A percentile compares a stretch with the other conserved stretches of the same genome.
These are phyloP conservation scores for Cryptoprocta ferox DNA, from an alignment of 2,797 vertebrate genomes.

Conservation along the genomic window DNA sequence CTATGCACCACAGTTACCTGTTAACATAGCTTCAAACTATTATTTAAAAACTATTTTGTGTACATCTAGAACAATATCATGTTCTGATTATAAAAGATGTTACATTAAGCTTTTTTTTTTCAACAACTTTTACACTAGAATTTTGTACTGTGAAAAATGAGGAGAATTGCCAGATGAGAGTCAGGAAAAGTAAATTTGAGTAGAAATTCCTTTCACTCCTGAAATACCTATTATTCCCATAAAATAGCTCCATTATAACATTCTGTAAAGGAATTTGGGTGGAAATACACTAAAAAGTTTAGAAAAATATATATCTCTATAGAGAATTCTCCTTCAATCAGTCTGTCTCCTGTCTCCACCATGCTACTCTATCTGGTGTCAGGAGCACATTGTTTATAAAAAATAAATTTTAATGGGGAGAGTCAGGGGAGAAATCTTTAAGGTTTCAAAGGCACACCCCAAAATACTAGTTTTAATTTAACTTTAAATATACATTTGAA, in stretches of 20 bases:
- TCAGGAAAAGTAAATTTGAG: conserved; percentile 27
- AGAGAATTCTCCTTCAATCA: not conserved
- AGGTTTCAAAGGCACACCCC: conserved; percentile 8
- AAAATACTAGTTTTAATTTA: conserved; percentile 36
- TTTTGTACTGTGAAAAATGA: conserved; percentile 35
- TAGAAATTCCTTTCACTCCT: conserved; percentile 38
- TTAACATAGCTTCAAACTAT: not conserved
- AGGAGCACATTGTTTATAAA: not conserved
- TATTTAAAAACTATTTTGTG: not conserved
- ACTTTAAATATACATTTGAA: conserved; percentile 63
- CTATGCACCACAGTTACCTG: not conserved
- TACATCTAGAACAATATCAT: not conserved
- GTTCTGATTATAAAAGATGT: not conserved
- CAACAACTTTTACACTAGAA: conserved; percentile 23
- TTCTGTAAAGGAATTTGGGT: conserved; percentile 12
- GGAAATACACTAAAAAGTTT: not conserved
- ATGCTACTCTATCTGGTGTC: not conserved
- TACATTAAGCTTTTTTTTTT: not conserved
- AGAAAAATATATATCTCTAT: not conserved
- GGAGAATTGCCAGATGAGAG: conserved; percentile 2
- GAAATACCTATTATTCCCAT: conserved; percentile 43
- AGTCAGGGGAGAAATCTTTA: not conserved
- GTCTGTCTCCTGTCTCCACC: not conserved
- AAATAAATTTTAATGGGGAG: conserved; percentile 41
- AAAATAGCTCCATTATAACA: conserved; percentile 3